Conservation (phyloP, 2,797 vertebrate species). For the Pyrocephalus nanus region DNA sequence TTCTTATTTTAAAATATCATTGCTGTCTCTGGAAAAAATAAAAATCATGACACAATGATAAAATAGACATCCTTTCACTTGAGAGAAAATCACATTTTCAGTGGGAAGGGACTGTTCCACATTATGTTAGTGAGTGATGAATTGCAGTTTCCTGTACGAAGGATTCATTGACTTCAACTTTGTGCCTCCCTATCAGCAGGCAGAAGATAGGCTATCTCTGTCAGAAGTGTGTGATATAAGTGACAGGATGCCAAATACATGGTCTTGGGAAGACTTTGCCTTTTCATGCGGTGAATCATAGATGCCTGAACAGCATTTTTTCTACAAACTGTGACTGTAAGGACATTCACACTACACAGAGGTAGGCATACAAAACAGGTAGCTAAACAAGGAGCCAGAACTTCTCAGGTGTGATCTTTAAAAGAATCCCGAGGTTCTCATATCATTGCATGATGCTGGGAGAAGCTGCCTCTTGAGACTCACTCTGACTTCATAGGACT, state of each 20-base stretch:
- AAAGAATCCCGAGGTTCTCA: neutral
- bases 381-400: neutral
- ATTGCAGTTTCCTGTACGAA: slow-evolving; percentile 1
- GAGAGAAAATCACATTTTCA: neutral
- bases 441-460: neutral
- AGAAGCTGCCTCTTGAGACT: neutral
- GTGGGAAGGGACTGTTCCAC: neutral
- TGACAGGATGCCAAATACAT: slow-evolving; percentile 53
- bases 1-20: slow-evolving; percentile 44
- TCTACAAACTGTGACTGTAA: neutral
- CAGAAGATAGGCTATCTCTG: slow-evolving; percentile 50
- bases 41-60: slow-evolving; percentile 21
- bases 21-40: neutral
- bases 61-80: slow-evolving; percentile 30
- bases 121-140: slow-evolving; percentile 20
- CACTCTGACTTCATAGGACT: neutral
- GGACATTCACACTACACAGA: neutral
- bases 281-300: slow-evolving; percentile 8
- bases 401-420: neutral
- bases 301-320: neutral
- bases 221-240: slow-evolving; percentile 43
- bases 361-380: neutral
- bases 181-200: slow-evolving; percentile 38
- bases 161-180: slow-evolving; percentile 53
- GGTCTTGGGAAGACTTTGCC: slow-evolving; percentile 5